phyloP scores from a whole-genome alignment of 64 coral and sea anemone species.

The Montipora efflorescens region DNA sequence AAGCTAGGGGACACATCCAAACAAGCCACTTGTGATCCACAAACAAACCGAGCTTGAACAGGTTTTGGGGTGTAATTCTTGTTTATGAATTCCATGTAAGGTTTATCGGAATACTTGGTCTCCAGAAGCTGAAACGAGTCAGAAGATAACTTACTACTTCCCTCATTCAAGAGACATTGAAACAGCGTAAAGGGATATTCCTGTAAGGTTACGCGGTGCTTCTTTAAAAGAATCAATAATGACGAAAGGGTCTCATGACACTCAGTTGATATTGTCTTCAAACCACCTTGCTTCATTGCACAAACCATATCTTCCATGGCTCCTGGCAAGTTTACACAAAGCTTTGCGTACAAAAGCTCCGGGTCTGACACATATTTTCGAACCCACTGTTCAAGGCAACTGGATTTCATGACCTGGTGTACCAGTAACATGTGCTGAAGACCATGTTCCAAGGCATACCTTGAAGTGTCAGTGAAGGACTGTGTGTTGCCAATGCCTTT shows the following conservation, averaged over 20 bases:
- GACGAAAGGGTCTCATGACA: not conserved
- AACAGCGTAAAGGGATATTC: not conserved
- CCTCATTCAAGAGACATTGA: conserved; percentile 4
- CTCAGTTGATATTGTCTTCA: not conserved
- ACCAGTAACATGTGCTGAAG: not conserved
- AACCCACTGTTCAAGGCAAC: not conserved
- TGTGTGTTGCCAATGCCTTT: not conserved
- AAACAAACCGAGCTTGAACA: not conserved
- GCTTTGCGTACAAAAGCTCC: conserved; percentile 16
- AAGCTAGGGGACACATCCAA: conserved; percentile 4
- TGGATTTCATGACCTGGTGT: not conserved
- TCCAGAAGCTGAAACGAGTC: not conserved
- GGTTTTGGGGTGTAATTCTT: not conserved
- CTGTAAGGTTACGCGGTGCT: not conserved
- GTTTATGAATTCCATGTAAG: not conserved
- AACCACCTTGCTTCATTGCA: not conserved
- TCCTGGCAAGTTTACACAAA: not conserved
- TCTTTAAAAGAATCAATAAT: not conserved
- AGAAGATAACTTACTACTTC: not conserved
- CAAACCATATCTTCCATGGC: not conserved
- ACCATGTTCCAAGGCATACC: conserved; percentile 9
- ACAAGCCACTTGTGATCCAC: not conserved
- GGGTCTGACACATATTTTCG: not conserved
- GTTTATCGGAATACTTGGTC: not conserved
- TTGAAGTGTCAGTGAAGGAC: not conserved